Evolutionary conservation across 2,113 vertebrate genomes (phyloP).

Genomic region (Mungos mungo): DNA sequence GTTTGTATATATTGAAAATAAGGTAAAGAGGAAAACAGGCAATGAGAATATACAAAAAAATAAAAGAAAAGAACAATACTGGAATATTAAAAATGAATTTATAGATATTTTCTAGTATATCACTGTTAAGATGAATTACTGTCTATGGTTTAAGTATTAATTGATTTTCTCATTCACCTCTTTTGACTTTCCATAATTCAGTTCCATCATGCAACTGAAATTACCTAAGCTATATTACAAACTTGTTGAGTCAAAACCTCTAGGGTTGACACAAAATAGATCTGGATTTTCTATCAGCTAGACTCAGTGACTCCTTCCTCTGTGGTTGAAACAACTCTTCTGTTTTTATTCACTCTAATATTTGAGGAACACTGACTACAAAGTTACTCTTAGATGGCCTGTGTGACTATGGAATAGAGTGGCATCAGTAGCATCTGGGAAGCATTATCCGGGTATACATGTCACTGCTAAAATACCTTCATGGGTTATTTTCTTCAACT

Average conservation of each 20-base stretch:
- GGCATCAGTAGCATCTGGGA: neutral
- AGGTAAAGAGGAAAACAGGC: neutral
- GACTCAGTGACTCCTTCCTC: neutral
- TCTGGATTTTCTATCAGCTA: neutral
- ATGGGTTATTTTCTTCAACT: neutral
- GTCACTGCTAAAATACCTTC: neutral
- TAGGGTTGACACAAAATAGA: neutral
- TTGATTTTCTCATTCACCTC: neutral
- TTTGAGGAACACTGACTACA: neutral
- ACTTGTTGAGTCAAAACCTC: neutral
- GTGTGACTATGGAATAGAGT: neutral
- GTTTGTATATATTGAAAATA: neutral
- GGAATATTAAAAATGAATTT: neutral
- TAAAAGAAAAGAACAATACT: neutral
- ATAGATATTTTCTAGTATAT: neutral
- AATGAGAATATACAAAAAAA: neutral
- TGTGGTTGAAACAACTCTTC: neutral
- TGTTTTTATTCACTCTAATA: neutral
- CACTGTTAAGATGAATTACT: neutral
- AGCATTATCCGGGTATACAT: no score
- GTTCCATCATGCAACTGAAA: neutral
- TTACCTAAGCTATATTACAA: neutral
- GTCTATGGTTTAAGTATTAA: neutral
- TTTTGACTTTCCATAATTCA: neutral
- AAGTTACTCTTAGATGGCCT: neutral